Evolutionary conservation across 2,797 vertebrate species (phyloP).

Genomic region (Acanthopagrus latus): DNA sequence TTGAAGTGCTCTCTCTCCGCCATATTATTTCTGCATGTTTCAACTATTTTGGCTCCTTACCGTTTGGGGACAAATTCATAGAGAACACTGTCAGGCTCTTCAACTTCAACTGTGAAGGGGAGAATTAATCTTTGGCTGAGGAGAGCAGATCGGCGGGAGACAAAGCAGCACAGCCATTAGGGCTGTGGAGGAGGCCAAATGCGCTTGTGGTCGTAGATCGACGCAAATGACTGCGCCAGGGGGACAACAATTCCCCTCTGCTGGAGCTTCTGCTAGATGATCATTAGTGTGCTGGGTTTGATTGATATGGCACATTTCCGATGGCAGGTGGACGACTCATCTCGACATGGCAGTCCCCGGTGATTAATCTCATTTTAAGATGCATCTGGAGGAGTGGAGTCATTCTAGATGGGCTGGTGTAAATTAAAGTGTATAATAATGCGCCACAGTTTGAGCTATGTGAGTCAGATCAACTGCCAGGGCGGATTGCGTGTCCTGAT

Average conservation of each 20-base stretch:
- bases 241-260: constrained; percentile 68
- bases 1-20: constrained; percentile 44
- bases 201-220: constrained; percentile 67
- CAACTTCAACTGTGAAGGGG: constrained; percentile 52
- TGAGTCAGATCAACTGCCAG: constrained; percentile 42
- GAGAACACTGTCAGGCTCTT: constrained; percentile 57
- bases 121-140: constrained; percentile 68
- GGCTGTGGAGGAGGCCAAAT: constrained; percentile 73
- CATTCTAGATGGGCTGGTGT: constrained; percentile 54
- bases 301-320: constrained; percentile 82
- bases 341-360: constrained; percentile 61
- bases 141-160: constrained; percentile 67
- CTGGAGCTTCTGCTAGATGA: constrained; percentile 71
- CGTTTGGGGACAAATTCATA: constrained; percentile 43
- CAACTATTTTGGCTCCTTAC: constrained; percentile 40
- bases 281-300: constrained; percentile 78
- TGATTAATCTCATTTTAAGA: constrained; percentile 81
- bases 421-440: constrained; percentile 69
- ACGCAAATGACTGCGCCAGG: constrained; percentile 76
- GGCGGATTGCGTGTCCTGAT: constrained; percentile 42
- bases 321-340: constrained; percentile 79
- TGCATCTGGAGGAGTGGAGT: constrained; percentile 68
- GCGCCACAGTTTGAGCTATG: constrained; percentile 38
- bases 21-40: constrained; percentile 50
- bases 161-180: constrained; percentile 77